Conservation (phyloP, 2,113 vertebrate genomes). For the Macquaria ambigua region DNA sequence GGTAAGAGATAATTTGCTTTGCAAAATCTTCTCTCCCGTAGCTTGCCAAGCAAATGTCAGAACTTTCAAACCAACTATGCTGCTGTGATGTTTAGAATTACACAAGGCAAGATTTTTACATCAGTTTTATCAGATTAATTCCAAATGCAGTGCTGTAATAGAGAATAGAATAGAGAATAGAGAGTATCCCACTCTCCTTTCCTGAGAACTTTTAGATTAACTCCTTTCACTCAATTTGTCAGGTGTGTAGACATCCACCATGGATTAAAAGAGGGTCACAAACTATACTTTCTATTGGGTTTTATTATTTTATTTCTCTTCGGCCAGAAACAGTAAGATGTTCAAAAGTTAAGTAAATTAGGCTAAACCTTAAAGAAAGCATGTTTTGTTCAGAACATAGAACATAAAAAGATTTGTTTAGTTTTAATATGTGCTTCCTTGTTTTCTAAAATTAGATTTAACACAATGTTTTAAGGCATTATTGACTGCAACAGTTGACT, state of each 20-base stretch:
- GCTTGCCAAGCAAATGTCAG: slow-evolving; percentile 25
- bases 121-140: not conserved
- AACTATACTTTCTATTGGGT: not conserved
- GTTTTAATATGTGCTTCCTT: not conserved
- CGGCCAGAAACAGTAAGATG: not conserved
- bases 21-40: slow-evolving; percentile 8
- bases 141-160: not conserved
- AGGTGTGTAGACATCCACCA: not conserved
- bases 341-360: not conserved
- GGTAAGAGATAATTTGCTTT: slow-evolving; percentile 49
- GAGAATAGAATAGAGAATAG: not conserved
- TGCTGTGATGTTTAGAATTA: slow-evolving; percentile 11
- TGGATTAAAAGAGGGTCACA: not conserved
- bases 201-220: not conserved
- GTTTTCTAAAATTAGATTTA: not conserved
- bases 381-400: not conserved
- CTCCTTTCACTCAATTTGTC: not conserved
- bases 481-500: not conserved
- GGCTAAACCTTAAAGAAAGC: not conserved
- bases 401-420: not conserved
- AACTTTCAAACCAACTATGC: slow-evolving; percentile 13
- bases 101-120: not conserved
- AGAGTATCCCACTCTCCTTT: not conserved
- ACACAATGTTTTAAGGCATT: not conserved
- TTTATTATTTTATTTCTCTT: slow-evolving; percentile 1